phyloP scores from a whole-genome alignment of 2,113 vertebrate species.

The Plotosus lineatus region DNA sequence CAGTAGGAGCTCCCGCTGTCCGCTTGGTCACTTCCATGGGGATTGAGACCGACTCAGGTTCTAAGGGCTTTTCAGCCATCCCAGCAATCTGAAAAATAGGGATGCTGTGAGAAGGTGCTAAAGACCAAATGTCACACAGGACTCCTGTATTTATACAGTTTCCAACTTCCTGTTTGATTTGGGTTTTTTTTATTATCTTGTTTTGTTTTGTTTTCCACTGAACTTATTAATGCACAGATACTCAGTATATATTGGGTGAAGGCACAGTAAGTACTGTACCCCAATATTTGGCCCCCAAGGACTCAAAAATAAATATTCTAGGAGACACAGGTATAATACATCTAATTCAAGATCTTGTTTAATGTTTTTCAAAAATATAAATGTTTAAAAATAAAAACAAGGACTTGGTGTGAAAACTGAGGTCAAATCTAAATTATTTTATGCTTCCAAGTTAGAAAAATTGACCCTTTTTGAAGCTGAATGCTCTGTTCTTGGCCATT shows the following conservation, averaged over 20 bases:
- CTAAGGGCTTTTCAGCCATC: slow-evolving; percentile 83
- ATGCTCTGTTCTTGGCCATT: too few relatives aligned
- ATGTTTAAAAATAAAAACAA: too few relatives aligned
- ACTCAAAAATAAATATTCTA: too few relatives aligned
- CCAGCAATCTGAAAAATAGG: slow-evolving; percentile 61
- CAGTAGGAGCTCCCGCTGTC: slow-evolving; percentile 68
- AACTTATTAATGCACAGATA: not conserved
- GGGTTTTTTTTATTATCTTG: not conserved
- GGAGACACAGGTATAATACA: too few relatives aligned
- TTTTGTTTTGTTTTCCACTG: not conserved
- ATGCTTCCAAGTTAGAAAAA: too few relatives aligned
- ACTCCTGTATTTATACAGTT: not conserved
- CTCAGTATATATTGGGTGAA: not conserved
- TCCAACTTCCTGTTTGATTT: slow-evolving; percentile 19
- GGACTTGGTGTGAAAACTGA: too few relatives aligned
- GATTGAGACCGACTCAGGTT: slow-evolving; percentile 79
- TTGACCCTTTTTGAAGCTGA: too few relatives aligned
- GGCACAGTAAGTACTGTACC: too few relatives aligned
- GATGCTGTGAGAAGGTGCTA: slow-evolving; percentile 21
- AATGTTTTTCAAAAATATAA: too few relatives aligned
- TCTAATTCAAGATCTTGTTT: too few relatives aligned
- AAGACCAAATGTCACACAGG: not conserved
- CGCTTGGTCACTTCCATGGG: slow-evolving; percentile 88
- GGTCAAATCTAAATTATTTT: too few relatives aligned
- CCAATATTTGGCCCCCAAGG: too few relatives aligned